Conservation (phyloP, 2,888 invertebrate species). For the Brachypalpus laphriformis region DNA sequence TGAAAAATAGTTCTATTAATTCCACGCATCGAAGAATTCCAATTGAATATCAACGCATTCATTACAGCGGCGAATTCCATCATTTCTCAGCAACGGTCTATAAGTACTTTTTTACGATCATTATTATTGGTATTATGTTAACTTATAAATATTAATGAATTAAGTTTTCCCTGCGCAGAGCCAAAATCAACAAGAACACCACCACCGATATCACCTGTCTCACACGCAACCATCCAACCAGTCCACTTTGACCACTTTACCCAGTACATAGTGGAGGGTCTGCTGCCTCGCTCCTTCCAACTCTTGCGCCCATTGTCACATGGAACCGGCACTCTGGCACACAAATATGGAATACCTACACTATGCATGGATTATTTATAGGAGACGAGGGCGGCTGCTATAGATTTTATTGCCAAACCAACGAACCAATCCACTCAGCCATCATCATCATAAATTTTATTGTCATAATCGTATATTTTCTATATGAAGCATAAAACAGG, state of each 20-base stretch:
- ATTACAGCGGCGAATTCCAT: conserved; percentile 54
- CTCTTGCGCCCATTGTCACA: conserved; percentile 56
- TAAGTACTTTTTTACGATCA: conserved; percentile 68
- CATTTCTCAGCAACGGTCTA: conserved; percentile 46
- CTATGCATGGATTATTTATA: conserved; percentile 64
- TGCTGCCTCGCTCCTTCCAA: background rate
- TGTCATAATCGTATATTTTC: conserved; percentile 74
- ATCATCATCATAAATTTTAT: conserved; percentile 74
- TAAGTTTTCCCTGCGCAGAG: conserved; percentile 53
- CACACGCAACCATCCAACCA: conserved; percentile 72
- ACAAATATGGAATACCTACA: conserved; percentile 14
- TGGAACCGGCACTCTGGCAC: conserved; percentile 8
- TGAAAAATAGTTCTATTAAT: conserved; percentile 70
- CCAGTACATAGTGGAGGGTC: background rate
- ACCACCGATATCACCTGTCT: conserved; percentile 71
- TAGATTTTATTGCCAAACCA: conserved; percentile 74
- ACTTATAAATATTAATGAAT: conserved; percentile 74
- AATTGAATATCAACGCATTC: conserved; percentile 73
- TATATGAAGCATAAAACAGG: conserved; percentile 74
- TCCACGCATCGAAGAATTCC: conserved; percentile 73
- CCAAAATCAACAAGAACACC: conserved; percentile 58
- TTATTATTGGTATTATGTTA: conserved; percentile 72
- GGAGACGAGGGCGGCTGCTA: conserved; percentile 66
- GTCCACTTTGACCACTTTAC: conserved; percentile 63
- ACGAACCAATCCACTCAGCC: conserved; percentile 74